These are phyloP conservation scores for Bombus consobrinus DNA, from an alignment of 1,140 invertebrate genomes.

Conservation along the genomic window DNA sequence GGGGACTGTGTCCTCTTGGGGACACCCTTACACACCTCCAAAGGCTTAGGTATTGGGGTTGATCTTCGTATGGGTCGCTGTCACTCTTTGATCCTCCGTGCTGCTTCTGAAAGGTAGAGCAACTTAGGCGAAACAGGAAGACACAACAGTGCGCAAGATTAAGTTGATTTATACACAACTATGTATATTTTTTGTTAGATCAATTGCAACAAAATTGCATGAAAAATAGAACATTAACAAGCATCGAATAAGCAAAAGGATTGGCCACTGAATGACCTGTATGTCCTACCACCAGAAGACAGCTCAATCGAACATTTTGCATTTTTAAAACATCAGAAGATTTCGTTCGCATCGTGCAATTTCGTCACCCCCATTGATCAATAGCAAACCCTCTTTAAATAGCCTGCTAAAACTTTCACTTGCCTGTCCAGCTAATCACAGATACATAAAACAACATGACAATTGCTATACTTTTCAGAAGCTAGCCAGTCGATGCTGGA, in stretches of 20 bases:
- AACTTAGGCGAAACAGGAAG: neutral
- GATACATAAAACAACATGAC: neutral
- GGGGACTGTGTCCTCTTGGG: slow-evolving; percentile 65
- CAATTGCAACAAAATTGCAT: neutral
- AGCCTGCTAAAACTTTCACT: neutral
- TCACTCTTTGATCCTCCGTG: slow-evolving; percentile 15
- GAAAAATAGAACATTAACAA: neutral
- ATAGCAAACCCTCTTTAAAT: neutral
- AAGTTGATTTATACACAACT: too few relatives aligned
- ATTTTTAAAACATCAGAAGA: too few relatives aligned
- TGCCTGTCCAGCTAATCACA: neutral
- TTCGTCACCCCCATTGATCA: neutral
- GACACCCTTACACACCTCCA: slow-evolving; percentile 52
- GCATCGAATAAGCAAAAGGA: neutral
- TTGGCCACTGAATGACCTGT: too few relatives aligned
- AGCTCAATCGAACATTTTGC: too few relatives aligned
- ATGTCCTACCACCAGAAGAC: too few relatives aligned
- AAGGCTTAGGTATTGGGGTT: slow-evolving; percentile 49
- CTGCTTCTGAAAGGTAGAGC: slow-evolving; percentile 1
- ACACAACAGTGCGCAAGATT: neutral
- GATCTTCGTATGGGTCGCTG: slow-evolving; percentile 42
- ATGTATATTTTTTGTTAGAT: too few relatives aligned
- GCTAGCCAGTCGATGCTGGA: neutral
- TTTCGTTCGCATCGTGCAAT: too few relatives aligned
- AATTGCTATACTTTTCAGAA: neutral